A percentile compares a stretch with the other conserved stretches of the same genome.
Conservation (phyloP, 2,888 invertebrate species). For the Hybos culiciformis region DNA sequence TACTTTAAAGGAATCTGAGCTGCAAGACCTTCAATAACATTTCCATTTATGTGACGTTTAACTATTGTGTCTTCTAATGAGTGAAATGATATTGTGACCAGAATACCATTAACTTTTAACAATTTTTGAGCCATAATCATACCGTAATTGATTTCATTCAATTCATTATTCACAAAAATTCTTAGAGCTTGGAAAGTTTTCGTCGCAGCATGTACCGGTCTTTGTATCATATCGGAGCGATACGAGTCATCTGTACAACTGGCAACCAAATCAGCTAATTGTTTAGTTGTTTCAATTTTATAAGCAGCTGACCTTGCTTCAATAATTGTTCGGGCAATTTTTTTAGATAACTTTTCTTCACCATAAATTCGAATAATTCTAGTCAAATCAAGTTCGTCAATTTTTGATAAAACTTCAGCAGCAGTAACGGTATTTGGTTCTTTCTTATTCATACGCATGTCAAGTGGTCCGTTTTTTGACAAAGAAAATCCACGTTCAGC, state of each 20-base stretch:
- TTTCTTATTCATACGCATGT: slow-evolving; percentile 89
- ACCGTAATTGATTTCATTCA: slow-evolving; percentile 87
- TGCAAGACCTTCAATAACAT: slow-evolving; percentile 55
- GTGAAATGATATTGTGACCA: slow-evolving; percentile 80
- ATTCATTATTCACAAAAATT: slow-evolving; percentile 91
- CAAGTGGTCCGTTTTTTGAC: slow-evolving; percentile 72
- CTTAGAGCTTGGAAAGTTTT: slow-evolving; percentile 86
- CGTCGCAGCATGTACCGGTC: slow-evolving; percentile 70
- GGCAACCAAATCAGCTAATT: slow-evolving; percentile 62
- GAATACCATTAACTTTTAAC: slow-evolving; percentile 61
- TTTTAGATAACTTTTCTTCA: slow-evolving; percentile 73
- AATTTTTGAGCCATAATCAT: slow-evolving; percentile 63
- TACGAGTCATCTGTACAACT: slow-evolving; percentile 42
- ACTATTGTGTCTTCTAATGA: slow-evolving; percentile 88
- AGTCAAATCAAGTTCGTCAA: slow-evolving; percentile 62
- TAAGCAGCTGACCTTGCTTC: slow-evolving; percentile 66
- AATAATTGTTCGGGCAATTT: slow-evolving; percentile 75
- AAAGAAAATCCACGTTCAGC: slow-evolving; percentile 75
- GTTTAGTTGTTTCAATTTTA: slow-evolving; percentile 65
- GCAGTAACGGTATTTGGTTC: slow-evolving; percentile 64
- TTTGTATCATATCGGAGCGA: slow-evolving; percentile 56
- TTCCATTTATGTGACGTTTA: slow-evolving; percentile 73
- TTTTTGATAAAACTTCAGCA: slow-evolving; percentile 69
- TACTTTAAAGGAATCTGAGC: slow-evolving; percentile 62
- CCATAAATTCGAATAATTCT: slow-evolving; percentile 84